Evolutionary conservation across 2,113 vertebrate species (phyloP).

Genomic region (Lophura nycthemera): DNA sequence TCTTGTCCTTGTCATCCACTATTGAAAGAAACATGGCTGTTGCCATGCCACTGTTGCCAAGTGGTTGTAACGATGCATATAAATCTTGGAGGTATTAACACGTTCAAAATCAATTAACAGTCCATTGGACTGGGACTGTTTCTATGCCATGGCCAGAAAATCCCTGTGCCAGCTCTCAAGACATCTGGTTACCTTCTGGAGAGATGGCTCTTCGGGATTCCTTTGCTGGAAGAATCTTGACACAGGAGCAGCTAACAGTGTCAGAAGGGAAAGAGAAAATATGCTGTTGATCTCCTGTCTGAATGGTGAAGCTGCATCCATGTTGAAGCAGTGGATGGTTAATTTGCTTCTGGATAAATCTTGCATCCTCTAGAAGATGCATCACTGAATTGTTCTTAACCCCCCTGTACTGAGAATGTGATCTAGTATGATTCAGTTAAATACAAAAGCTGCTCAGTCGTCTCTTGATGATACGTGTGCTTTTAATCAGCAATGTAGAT

Average conservation of each 20-base stretch:
- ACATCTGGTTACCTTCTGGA: background rate
- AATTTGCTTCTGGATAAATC: background rate
- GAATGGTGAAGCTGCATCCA: background rate
- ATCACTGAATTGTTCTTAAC: background rate
- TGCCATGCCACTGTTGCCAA: conserved; percentile 62
- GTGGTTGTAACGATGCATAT: conserved; percentile 11
- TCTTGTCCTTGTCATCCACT: conserved; percentile 50
- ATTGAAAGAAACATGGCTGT: conserved; percentile 40
- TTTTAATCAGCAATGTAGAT: background rate
- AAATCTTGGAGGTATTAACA: conserved; percentile 62
- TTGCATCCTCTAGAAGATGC: background rate
- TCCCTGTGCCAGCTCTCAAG: background rate
- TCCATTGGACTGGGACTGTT: background rate
- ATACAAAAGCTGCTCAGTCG: background rate
- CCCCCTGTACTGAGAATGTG: background rate
- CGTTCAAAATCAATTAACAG: conserved; percentile 54
- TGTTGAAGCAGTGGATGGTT: background rate
- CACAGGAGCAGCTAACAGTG: background rate
- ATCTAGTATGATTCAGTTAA: background rate
- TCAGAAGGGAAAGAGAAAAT: background rate
- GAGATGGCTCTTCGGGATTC: background rate
- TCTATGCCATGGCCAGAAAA: conserved; percentile 24
- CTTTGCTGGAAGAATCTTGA: background rate
- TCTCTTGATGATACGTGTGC: background rate
- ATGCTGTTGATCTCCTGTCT: background rate